phyloP scores from a whole-genome alignment of 1,140 invertebrate genomes.

The Ceratoteleas bidentatus region DNA sequence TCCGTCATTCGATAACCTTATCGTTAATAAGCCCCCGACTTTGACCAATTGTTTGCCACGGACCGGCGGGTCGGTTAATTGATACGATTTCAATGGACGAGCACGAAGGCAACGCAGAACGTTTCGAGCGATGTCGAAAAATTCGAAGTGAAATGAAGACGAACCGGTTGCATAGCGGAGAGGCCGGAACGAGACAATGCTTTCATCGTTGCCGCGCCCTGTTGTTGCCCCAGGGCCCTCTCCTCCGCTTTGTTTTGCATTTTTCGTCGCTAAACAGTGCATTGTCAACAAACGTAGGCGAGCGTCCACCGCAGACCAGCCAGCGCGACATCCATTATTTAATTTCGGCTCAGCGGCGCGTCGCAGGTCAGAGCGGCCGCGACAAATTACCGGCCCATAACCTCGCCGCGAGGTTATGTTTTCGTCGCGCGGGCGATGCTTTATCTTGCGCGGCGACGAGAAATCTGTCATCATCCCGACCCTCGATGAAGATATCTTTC shows the following conservation, averaged over 20 bases:
- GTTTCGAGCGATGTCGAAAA: constrained; percentile 14
- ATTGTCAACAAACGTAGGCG: constrained; percentile 77
- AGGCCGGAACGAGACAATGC: constrained; percentile 78
- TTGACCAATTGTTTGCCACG: neutral
- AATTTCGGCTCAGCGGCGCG: too few relatives aligned
- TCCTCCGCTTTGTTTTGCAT: constrained; percentile 70
- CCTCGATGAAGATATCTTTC: constrained; percentile 79
- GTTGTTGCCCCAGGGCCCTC: constrained; percentile 70
- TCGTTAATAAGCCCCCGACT: constrained; percentile 2
- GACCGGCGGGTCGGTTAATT: neutral
- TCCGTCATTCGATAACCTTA: constrained; percentile 1
- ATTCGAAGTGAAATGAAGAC: constrained; percentile 36
- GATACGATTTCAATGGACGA: neutral
- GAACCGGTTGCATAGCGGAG: constrained; percentile 41
- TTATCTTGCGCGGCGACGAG: constrained; percentile 40
- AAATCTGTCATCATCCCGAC: constrained; percentile 72
- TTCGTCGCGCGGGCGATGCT: neutral
- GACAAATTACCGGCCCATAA: constrained; percentile 28
- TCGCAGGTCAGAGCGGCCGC: neutral
- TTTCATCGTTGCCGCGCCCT: constrained; percentile 81
- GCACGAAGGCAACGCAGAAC: too few relatives aligned
- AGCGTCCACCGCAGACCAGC: constrained; percentile 29
- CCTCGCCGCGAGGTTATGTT: constrained; percentile 4
- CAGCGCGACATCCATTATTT: constrained; percentile 23
- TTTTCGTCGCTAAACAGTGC: constrained; percentile 78